Evolutionary conservation across 1,140 invertebrate species (phyloP).

Genomic region (Dinoponera quadriceps): DNA sequence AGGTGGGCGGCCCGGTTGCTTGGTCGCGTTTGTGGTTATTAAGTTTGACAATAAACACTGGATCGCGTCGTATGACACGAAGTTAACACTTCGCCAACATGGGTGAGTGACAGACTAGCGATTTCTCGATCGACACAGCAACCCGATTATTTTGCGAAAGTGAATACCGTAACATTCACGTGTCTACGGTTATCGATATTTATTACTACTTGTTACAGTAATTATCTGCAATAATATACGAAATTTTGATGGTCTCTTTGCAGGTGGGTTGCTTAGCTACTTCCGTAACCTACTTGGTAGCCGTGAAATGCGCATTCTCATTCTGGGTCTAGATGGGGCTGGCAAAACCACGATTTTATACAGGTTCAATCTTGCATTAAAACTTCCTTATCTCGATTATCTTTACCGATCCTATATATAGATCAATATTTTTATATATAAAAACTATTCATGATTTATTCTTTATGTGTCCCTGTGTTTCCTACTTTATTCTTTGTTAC

Average conservation of each 20-base stretch:
- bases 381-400: constrained; percentile 32
- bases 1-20: constrained; percentile 67
- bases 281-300: constrained; percentile 96
- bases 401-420: background rate
- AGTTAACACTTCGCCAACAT: constrained; percentile 75
- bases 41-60: constrained; percentile 72
- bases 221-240: background rate
- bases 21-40: constrained; percentile 64
- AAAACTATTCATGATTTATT: background rate
- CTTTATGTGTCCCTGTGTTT: background rate
- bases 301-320: constrained; percentile 98
- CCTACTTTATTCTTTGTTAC: background rate
- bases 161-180: constrained; percentile 31
- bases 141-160: constrained; percentile 5
- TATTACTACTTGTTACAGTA: background rate
- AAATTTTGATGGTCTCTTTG: constrained; percentile 57
- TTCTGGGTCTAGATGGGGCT: constrained; percentile 98
- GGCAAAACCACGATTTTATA: constrained; percentile 99
- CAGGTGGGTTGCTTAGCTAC: constrained; percentile 98
- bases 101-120: constrained; percentile 75
- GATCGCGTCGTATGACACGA: constrained; percentile 72
- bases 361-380: constrained; percentile 85
- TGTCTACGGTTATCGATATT: background rate
- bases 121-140: constrained; percentile 14
- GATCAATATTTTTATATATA: background rate